Evolutionary conservation across 2,113 vertebrate species (phyloP).

Genomic region (western clawed frog (Xenopus tropicalis)): DNA sequence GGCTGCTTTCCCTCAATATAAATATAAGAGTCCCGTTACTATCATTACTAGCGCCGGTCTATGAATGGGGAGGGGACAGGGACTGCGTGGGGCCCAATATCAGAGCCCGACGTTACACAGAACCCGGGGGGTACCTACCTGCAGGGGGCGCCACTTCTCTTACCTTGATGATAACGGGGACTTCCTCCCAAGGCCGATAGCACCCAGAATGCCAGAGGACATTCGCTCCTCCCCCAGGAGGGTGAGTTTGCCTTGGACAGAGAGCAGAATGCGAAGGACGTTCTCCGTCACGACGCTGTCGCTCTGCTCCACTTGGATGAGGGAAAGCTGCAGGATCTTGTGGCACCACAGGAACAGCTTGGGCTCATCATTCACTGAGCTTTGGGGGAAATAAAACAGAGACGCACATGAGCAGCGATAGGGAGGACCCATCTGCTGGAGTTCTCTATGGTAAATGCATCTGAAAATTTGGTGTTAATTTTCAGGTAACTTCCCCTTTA

Average conservation of each 20-base stretch:
- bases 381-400: slow-evolving; percentile 47
- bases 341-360: slow-evolving; percentile 98
- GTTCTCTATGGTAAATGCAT: too few relatives aligned
- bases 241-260: too few relatives aligned
- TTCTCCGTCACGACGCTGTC: slow-evolving; percentile 59
- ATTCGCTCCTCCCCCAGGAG: too few relatives aligned
- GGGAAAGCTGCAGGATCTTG: slow-evolving; percentile 78
- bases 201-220: slow-evolving; percentile 55
- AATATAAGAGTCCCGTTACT: too few relatives aligned
- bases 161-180: slow-evolving; percentile 90
- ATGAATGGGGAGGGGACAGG: too few relatives aligned
- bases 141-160: not conserved
- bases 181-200: slow-evolving; percentile 85
- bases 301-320: slow-evolving; percentile 78
- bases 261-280: slow-evolving; percentile 68
- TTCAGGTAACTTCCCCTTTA: too few relatives aligned
- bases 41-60: too few relatives aligned
- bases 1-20: too few relatives aligned
- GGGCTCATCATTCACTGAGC: slow-evolving; percentile 81
- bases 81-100: too few relatives aligned
- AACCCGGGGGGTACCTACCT: too few relatives aligned
- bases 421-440: not conserved
- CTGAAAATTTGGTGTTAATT: too few relatives aligned
- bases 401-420: not conserved
- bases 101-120: too few relatives aligned